A percentile compares a stretch with the other conserved stretches of the same genome.
Evolutionary conservation across 1,140 invertebrate genomes (phyloP).

Genomic region (Bombyx mandarina): DNA sequence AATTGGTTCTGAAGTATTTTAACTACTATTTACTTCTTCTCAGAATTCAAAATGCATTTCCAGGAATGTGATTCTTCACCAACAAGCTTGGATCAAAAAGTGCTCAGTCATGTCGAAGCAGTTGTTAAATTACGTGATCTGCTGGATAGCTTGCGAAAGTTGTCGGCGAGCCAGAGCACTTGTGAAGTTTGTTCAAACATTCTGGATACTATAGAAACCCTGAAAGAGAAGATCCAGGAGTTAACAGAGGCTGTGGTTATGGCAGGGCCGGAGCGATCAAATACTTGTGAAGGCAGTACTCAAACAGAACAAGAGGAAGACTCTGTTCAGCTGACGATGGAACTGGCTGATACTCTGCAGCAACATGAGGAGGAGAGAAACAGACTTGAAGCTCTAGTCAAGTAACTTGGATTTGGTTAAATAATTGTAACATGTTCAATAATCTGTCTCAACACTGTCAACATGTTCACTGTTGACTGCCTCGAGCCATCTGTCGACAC

Average conservation of each 20-base stretch:
- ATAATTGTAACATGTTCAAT: too few species aligned
- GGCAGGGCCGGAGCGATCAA: conserved; percentile 2
- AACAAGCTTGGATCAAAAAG: conserved; percentile 19
- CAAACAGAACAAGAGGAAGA: background rate
- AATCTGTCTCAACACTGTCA: too few species aligned
- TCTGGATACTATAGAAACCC: conserved; percentile 1
- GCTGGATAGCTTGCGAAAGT: conserved; percentile 5
- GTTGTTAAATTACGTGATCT: conserved; percentile 13
- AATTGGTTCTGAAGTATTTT: too few species aligned
- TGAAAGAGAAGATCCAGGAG: conserved; percentile 14
- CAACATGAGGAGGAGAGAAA: conserved; percentile 24
- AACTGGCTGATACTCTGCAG: conserved; percentile 11
- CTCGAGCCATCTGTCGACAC: too few species aligned
- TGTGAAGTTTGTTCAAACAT: conserved; percentile 19
- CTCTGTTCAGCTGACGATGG: conserved; percentile 3
- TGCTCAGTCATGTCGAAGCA: conserved; percentile 11
- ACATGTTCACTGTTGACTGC: too few species aligned
- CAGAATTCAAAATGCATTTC: too few species aligned
- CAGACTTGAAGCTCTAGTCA: conserved; percentile 28
- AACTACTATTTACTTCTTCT: too few species aligned
- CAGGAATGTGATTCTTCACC: conserved; percentile 32
- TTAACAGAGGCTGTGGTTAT: conserved; percentile 11
- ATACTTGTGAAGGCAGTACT: background rate
- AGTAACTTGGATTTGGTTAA: conserved; percentile 17
- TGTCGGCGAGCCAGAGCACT: background rate